These are phyloP conservation scores for Dasysyrphus albostriatus DNA, from an alignment of 2,888 invertebrate species.

Conservation along the genomic window DNA sequence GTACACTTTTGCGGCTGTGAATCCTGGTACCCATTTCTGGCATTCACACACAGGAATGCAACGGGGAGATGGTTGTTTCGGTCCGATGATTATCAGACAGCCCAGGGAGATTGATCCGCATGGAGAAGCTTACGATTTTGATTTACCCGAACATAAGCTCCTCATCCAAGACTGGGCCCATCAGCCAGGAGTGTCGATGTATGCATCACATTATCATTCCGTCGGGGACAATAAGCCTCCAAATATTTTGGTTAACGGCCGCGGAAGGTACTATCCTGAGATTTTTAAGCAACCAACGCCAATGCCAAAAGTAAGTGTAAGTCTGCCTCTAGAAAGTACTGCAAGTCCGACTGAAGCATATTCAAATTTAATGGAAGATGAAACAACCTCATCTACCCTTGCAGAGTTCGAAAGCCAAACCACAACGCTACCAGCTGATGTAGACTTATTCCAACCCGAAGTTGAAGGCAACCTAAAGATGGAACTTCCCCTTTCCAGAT, in stretches of 20 bases:
- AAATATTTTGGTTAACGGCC: constrained; percentile 92
- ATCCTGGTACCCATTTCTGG: constrained; percentile 94
- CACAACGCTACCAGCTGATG: constrained; percentile 40
- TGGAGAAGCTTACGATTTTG: constrained; percentile 90
- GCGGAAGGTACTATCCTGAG: constrained; percentile 85
- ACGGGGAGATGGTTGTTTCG: constrained; percentile 93
- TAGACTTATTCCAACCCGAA: constrained; percentile 32
- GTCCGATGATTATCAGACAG: constrained; percentile 90
- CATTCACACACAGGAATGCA: constrained; percentile 93
- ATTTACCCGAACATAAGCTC: constrained; percentile 90
- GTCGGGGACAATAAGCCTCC: constrained; percentile 92
- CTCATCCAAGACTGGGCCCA: constrained; percentile 93
- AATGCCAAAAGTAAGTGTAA: background rate
- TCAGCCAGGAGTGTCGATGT: constrained; percentile 89
- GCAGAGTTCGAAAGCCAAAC: constrained; percentile 31
- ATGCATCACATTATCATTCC: constrained; percentile 93
- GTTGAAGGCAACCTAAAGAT: constrained; percentile 39
- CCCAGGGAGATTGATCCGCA: constrained; percentile 88
- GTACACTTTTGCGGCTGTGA: constrained; percentile 89
- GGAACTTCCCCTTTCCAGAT: background rate
- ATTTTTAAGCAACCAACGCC: constrained; percentile 77
- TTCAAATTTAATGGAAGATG: background rate
- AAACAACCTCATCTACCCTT: constrained; percentile 14
- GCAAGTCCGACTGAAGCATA: background rate
- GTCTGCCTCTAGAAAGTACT: background rate